These are phyloP conservation scores for Drosophila testacea DNA, from an alignment of 2,888 invertebrate species.

Conservation along the genomic window DNA sequence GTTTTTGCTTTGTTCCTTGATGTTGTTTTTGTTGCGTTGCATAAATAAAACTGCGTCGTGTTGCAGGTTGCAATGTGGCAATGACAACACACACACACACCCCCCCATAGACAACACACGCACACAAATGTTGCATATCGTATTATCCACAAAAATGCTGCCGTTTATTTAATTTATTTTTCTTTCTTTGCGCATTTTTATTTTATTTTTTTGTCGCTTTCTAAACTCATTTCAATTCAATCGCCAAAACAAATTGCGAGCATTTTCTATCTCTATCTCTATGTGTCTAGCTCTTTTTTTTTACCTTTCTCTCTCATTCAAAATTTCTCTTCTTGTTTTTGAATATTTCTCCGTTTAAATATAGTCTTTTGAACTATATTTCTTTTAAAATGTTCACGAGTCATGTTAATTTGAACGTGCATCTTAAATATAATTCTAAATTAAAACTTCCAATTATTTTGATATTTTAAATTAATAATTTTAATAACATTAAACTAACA, in stretches of 20 bases:
- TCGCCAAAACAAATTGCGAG: not conserved
- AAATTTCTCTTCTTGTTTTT: no score
- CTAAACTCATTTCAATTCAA: conserved; percentile 6
- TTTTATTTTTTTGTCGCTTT: conserved; percentile 13
- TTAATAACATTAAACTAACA: no score
- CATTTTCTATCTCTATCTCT: not conserved
- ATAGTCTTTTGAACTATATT: no score
- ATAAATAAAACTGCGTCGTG: conserved; percentile 53
- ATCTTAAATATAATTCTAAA: no score
- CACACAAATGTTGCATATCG: conserved; percentile 9
- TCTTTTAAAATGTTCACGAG: no score
- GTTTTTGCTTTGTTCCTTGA: conserved; percentile 24
- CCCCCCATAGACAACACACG: conserved; percentile 10
- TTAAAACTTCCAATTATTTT: no score
- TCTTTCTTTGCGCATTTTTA: conserved; percentile 6
- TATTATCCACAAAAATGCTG: conserved; percentile 27
- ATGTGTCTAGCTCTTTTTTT: not conserved
- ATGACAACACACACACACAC: conserved; percentile 12
- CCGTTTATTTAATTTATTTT: conserved; percentile 25
- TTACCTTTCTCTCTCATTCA: not conserved
- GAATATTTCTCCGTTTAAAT: no score
- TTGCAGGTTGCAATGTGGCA: conserved; percentile 30
- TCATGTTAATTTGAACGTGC: no score
- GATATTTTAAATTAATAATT: no score
- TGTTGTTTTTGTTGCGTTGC: conserved; percentile 20